Evolutionary conservation across 2,888 invertebrate genomes (phyloP).

Genomic region (Scrobipalpa costella): DNA sequence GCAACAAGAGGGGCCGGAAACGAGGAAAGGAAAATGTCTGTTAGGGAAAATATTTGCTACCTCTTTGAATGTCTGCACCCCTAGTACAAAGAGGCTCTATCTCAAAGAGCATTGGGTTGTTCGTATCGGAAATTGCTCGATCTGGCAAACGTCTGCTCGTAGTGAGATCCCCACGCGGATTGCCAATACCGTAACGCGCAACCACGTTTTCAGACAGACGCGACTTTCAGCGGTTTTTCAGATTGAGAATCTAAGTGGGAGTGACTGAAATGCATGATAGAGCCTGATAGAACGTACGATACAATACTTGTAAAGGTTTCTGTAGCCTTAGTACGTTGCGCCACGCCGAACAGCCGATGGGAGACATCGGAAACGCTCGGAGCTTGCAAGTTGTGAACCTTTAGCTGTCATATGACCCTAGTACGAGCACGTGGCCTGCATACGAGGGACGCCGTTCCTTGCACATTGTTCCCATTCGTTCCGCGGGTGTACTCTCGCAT

Average conservation of each 20-base stretch:
- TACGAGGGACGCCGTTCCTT: conserved; percentile 63
- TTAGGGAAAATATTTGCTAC: conserved; percentile 21
- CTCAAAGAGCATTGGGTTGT: conserved; percentile 50
- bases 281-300: conserved; percentile 32
- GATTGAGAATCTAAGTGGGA: conserved; percentile 26
- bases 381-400: background rate
- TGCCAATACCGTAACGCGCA: conserved; percentile 24
- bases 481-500: conserved; percentile 16
- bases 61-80: conserved; percentile 46
- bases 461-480: conserved; percentile 43
- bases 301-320: conserved; percentile 19
- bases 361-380: conserved; percentile 24
- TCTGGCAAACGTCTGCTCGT: conserved; percentile 48
- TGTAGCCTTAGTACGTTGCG: conserved; percentile 38
- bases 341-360: conserved; percentile 41
- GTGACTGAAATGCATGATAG: conserved; percentile 19
- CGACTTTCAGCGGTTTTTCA: conserved; percentile 29
- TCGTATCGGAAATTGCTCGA: conserved; percentile 41
- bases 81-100: conserved; percentile 53
- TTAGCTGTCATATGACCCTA: conserved; percentile 48
- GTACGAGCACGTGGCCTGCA: conserved; percentile 59
- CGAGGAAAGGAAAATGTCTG: background rate
- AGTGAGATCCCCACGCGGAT: conserved; percentile 46
- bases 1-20: background rate
- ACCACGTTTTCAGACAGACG: conserved; percentile 2